These are phyloP conservation scores for Saturnia japonica DNA, from an alignment of 2,888 invertebrate genomes.

Conservation along the genomic window DNA sequence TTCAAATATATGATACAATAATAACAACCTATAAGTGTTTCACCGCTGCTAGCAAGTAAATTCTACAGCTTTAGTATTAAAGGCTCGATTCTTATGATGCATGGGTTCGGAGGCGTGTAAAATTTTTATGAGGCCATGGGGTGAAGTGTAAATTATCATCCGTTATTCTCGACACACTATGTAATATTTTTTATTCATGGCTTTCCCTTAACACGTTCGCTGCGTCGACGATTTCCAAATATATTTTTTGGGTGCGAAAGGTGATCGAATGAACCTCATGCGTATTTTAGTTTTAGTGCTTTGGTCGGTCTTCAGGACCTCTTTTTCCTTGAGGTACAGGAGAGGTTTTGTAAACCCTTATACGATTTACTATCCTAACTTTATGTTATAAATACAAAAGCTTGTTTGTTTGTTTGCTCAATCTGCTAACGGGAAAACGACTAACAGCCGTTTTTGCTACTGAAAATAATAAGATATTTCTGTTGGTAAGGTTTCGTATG, in stretches of 20 bases:
- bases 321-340: background rate
- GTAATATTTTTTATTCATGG: constrained; percentile 19
- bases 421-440: no score
- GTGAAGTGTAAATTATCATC: constrained; percentile 30
- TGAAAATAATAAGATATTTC: no score
- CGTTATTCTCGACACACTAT: constrained; percentile 27
- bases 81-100: constrained; percentile 32
- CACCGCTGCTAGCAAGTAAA: constrained; percentile 35
- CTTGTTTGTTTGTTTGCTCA: no score
- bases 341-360: no score
- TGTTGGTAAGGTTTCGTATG: no score
- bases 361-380: no score
- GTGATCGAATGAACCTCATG: background rate
- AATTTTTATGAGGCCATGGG: constrained; percentile 29
- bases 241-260: background rate
- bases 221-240: background rate
- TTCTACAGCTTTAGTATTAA: constrained; percentile 30
- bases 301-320: background rate
- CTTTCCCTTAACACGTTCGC: constrained; percentile 5
- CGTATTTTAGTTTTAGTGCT: background rate
- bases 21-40: no score
- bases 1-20: no score
- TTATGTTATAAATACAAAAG: no score
- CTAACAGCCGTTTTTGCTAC: no score
- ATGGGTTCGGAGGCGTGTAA: constrained; percentile 32